These are phyloP conservation scores for Antennarius striatus DNA, from an alignment of 2,113 vertebrate genomes.

Conservation along the genomic window DNA sequence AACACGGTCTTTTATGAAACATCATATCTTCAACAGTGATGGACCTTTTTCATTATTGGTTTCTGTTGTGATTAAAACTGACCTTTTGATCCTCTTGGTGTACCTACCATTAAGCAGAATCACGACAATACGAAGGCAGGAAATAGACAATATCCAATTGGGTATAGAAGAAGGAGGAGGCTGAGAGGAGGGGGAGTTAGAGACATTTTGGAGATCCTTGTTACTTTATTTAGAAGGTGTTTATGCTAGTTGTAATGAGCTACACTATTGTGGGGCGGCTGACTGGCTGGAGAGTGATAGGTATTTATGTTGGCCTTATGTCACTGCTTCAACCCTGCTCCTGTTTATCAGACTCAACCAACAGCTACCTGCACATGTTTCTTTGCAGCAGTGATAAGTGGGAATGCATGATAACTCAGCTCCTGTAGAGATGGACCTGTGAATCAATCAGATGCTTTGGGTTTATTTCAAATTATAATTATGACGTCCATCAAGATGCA, in stretches of 20 bases:
- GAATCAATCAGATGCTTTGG: too few relatives aligned
- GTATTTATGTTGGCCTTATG: conserved; percentile 50
- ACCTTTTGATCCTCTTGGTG: conserved; percentile 29
- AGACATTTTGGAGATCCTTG: conserved; percentile 55
- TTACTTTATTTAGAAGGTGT: conserved; percentile 56
- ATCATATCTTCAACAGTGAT: background rate
- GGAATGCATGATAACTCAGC: too few relatives aligned
- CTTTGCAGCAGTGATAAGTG: too few relatives aligned
- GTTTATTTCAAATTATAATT: too few relatives aligned
- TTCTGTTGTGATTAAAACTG: conserved; percentile 12
- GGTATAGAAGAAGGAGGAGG: conserved; percentile 23
- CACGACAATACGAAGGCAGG: conserved; percentile 53
- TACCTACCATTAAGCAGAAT: conserved; percentile 28
- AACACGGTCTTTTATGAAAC: conserved; percentile 1
- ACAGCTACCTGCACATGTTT: conserved; percentile 12
- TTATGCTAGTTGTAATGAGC: conserved; percentile 56
- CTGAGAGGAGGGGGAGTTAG: conserved; percentile 2
- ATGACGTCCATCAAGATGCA: background rate
- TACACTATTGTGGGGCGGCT: conserved; percentile 12
- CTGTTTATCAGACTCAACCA: background rate
- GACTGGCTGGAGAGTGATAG: conserved; percentile 37
- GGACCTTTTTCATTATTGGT: conserved; percentile 4
- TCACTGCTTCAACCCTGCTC: conserved; percentile 24
- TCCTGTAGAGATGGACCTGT: too few relatives aligned
- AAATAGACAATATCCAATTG: conserved; percentile 35